Evolutionary conservation across 2,888 invertebrate genomes (phyloP), one percentile per base, ranked within the genome.

Genomic region (Eupithecia dodoneata): DNA sequence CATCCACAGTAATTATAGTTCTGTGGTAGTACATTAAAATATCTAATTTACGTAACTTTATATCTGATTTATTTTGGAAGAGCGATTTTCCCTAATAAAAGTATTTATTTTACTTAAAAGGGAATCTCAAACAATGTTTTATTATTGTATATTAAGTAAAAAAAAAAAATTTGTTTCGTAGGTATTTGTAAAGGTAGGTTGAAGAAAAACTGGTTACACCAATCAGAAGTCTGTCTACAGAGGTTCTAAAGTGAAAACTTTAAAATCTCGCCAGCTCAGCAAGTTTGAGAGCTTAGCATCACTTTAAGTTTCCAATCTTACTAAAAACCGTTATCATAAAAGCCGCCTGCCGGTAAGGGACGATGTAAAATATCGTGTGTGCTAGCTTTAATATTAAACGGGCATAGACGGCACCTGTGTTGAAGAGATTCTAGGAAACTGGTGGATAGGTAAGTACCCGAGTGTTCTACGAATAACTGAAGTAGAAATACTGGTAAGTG

Each of bases 311-410:
- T 89, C 88, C 87, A 90, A 91, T 91, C 90, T 91, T 89, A 84
- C 83, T 85, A 84, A 85, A 85, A 87, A 86, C 85, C 87, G 86
- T 89, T 85, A 87, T 83, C 88, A 87, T 90, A 89, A 91, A 81
- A 82, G 81, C 82, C 80, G 83, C 83, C 79, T 79, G 81, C 81
- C 86, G 81, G 84, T 92, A 91, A 92, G 63, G 10, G 63, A 30
- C 63, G 90, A 90, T 85, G 79, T 74, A 76, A 90, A 91, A 91
- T 91, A 93, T 89, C 82, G 84, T 83, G 84, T 83, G 84, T 87
- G 87, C 87, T 80, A 84, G 86, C 86, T 91, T 90, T 92, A 93
- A 90, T 63, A 63, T 63, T 92, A 90, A 91, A 90, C 86, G 85
- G 85, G 83, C 86, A 87, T 87, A 84, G 41, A 66, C 42, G 7